Base-by-base conservation (phyloP, 2,888 invertebrate genomes). In the Lottia scabra region DNA sequence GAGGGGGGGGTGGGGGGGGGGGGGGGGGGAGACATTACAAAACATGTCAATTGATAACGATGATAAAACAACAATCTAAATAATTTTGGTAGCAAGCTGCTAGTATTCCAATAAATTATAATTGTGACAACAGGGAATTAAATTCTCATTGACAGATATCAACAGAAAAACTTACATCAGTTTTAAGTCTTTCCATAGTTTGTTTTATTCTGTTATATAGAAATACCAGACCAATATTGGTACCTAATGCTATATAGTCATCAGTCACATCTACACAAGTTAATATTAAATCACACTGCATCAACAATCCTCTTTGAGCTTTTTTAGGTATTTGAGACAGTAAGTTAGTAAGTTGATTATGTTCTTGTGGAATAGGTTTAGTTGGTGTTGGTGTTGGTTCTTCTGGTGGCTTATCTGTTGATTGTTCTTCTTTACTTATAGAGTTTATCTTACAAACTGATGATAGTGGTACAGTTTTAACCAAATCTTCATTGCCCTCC, bases 261-360 rank as follows among this genome's bases (percentile, higher is more conserved):
- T 93, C 92, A 63, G 95, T 92, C n/a, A 93, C 94, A 90, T 95
- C 95, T 62, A 97, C 92, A 86, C 95, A 95, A 0, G 96, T 96
- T 70, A 85, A 78, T 64, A 81, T 80, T 23, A 85, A 77, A 71
- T 84, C 86, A 75, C 82, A 82, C 70, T 83, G 80, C 48, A 72
- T 81, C 68, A 84, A 73, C 45, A 87, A 65, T 27, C 85, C 85
- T 63, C 82, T 78, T 74, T 85, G 85, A 13, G 84, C 86, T 75
- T 85, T 86, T 23, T 78, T 76, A 10, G 87, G 87, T 62, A 87
- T 83, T 68, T 82, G 81, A 30, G 83, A 81, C 62, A 87, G 73
- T 1, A 87, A 75, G n/a, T 74, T 72, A 69, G 82, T 81, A 27
- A 87, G 71, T 15, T 76, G 78, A 10, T 80, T 82, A 80, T 80